Evolutionary conservation across 2,797 vertebrate genomes (phyloP).

Genomic region (Myoxocephalus aenaeus): DNA sequence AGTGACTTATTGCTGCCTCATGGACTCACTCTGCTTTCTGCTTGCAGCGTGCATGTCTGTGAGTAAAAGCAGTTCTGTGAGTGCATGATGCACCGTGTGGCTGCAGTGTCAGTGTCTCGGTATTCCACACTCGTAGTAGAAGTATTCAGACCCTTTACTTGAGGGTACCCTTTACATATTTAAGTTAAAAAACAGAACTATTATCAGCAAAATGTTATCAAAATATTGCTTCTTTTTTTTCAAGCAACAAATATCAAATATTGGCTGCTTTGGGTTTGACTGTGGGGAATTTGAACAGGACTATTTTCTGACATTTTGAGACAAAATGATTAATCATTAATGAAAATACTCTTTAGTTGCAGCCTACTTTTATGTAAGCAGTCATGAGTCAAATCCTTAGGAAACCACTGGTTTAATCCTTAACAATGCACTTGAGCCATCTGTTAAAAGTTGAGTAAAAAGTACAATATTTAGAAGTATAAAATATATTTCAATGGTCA

Average conservation of each 20-base stretch:
- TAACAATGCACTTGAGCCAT: neutral
- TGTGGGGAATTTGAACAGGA: neutral
- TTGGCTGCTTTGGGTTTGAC: neutral
- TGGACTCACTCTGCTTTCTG: constrained; percentile 4
- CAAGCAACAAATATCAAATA: neutral
- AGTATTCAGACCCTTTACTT: neutral
- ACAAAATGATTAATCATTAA: neutral
- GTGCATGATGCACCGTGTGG: constrained; percentile 6
- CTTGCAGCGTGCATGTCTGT: constrained; percentile 10
- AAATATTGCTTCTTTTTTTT: no score
- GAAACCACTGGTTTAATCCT: neutral
- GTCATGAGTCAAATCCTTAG: no score
- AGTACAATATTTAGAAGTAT: neutral
- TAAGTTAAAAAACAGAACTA: no score
- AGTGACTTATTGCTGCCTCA: constrained; percentile 40
- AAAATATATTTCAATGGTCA: neutral
- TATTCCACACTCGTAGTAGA: constrained; percentile 3
- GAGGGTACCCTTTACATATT: no score
- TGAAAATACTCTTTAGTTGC: neutral
- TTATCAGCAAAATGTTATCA: no score
- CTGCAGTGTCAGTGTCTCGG: constrained; percentile 20
- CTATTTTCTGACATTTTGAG: neutral
- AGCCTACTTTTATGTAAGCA: neutral
- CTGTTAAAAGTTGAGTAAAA: neutral
- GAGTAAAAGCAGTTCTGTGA: constrained; percentile 3